Evolutionary conservation across 1,140 invertebrate species (phyloP), one percentile per base, ranked within the genome.

Genomic region (Lerema accius): DNA sequence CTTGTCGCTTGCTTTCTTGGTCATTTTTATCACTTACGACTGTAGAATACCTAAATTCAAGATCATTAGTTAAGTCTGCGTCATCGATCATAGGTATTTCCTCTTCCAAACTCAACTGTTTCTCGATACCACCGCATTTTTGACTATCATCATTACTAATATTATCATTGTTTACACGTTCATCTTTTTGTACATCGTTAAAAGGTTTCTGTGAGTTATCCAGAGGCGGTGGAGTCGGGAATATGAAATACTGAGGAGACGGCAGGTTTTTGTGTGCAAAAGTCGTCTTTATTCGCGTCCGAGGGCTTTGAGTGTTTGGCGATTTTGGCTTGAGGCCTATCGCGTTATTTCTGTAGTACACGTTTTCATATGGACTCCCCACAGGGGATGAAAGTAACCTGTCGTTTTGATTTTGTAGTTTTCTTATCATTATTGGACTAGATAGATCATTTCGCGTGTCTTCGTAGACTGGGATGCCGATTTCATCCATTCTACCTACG

Each of bases 281-380:
- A 14, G 76, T 87, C 0, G 94, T 94, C 73, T 93, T 94, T 35
- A 95, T 95, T 76, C 93, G 87, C 14, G 94, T 94, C 63, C 94
- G 87, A 7, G 91, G 91, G 51, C 91, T 92, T 70, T 91, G 86
- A 0, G 90, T 88, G 58, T 85, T 91, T 0, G 94, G 94, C 3
- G 92, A 93, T 63, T 91, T 91, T 6, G 92, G 92, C 69, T 91
- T 91, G 19, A 89, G 68, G 53, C 84, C 84, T 2, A 67, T 65
- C 0, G 72, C 37, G 39, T 86, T 80, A 60, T 87, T 82, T 79
- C 84, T 78, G 42, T 72, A 78, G 23, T 89, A 90, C 1, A 92
- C 82, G 69, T 93, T 93, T 78, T 93, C 92, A 64, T 93, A 93
- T 1, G 91, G 91, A 67, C 91, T 92, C 5, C 76, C 75, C 48